A percentile compares a stretch with the other conserved stretches of the same genome.
Evolutionary conservation across 2,797 vertebrate genomes (phyloP).

Genomic region (Platyrinchus mystaceus): DNA sequence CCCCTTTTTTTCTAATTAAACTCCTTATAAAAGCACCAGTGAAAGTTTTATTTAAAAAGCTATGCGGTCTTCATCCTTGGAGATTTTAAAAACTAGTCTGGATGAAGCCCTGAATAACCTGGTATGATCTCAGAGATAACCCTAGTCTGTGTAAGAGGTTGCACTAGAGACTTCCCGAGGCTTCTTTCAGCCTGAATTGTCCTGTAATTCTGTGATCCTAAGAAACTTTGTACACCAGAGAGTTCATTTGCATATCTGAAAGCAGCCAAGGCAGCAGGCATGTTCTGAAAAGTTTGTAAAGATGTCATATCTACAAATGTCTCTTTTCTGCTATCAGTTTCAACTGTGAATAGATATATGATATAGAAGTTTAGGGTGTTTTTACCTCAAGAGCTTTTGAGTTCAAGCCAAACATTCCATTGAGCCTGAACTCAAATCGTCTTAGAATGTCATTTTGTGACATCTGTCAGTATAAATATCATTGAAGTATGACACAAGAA

Average conservation of each 20-base stretch:
- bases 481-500: not conserved
- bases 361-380: not conserved
- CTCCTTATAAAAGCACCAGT: not conserved
- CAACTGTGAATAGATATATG: not conserved
- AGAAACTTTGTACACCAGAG: not conserved
- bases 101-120: not conserved
- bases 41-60: not conserved
- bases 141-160: not conserved
- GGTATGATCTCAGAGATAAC: not conserved
- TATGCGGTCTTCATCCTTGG: not conserved
- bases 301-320: not conserved
- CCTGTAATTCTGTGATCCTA: not conserved
- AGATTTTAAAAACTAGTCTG: not conserved
- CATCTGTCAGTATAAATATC: not conserved
- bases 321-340: not conserved
- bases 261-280: not conserved
- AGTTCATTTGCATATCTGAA: not conserved
- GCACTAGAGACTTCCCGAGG: not conserved
- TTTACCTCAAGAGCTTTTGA: not conserved
- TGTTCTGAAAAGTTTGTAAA: not conserved
- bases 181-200: not conserved
- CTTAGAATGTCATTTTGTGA: not conserved
- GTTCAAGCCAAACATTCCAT: not conserved
- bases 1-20: not conserved
- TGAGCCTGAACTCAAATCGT: not conserved